These are phyloP conservation scores for Phenganax subtilis DNA, from an alignment of 92 coral and sea anemone genomes.

Conservation along the genomic window DNA sequence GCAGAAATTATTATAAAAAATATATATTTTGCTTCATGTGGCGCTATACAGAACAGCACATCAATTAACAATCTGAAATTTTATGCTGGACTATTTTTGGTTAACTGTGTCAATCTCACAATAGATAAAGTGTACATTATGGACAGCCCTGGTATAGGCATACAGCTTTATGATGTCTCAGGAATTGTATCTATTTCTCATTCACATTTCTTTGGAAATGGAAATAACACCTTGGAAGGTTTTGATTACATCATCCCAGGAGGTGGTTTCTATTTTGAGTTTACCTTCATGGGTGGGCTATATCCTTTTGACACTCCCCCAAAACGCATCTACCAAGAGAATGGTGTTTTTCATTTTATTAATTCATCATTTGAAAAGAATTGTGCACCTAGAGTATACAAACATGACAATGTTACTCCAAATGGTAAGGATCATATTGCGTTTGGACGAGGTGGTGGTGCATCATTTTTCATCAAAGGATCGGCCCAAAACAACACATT, in stretches of 20 bases:
- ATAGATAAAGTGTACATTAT: slow-evolving; percentile 41
- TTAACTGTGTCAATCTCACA: slow-evolving; percentile 64
- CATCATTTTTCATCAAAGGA: slow-evolving; percentile 59
- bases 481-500: slow-evolving; percentile 48
- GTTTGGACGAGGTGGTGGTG: slow-evolving; percentile 81
- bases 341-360: slow-evolving; percentile 38
- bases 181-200: slow-evolving; percentile 54
- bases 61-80: slow-evolving; percentile 47
- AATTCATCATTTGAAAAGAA: slow-evolving; percentile 55
- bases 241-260: slow-evolving; percentile 46
- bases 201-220: slow-evolving; percentile 47
- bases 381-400: slow-evolving; percentile 47
- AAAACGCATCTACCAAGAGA: slow-evolving; percentile 53
- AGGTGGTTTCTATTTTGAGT: slow-evolving; percentile 71
- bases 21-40: slow-evolving; percentile 57
- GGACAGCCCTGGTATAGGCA: slow-evolving; percentile 61
- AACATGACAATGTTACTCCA: slow-evolving; percentile 26
- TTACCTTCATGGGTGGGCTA: slow-evolving; percentile 56
- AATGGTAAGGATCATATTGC: slow-evolving; percentile 53
- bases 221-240: background rate
- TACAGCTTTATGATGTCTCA: slow-evolving; percentile 54
- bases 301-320: slow-evolving; percentile 48
- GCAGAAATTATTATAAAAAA: slow-evolving; percentile 48
- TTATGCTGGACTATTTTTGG: slow-evolving; percentile 62
- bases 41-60: slow-evolving; percentile 67